Conservation (phyloP, 2,797 vertebrate species). For the Falco berigora region DNA sequence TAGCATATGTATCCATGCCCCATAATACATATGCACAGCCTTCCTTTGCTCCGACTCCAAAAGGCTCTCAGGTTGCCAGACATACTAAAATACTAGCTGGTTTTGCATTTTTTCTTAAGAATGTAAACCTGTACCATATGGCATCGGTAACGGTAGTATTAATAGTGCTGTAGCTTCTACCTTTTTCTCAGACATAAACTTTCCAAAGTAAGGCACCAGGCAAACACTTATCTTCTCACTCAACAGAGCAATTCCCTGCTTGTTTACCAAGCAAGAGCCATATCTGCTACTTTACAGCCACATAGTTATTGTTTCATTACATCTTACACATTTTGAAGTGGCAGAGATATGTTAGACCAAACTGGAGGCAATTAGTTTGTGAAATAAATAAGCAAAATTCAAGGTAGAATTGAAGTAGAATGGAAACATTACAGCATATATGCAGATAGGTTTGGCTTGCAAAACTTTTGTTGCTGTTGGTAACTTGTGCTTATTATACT, state of each 20-base stretch:
- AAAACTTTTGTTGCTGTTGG: not conserved
- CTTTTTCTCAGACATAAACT: not conserved
- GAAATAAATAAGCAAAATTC: not conserved
- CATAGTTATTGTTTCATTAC: not conserved
- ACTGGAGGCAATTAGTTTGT: not conserved
- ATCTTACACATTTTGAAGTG: fast-evolving
- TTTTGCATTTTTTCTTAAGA: not conserved
- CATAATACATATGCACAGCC: fast-evolving
- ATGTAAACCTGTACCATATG: too few relatives aligned
- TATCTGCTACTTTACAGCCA: not conserved
- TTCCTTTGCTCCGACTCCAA: not conserved
- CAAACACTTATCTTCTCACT: not conserved
- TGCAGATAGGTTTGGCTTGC: not conserved
- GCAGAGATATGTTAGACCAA: not conserved
- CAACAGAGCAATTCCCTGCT: not conserved
- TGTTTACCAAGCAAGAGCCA: not conserved
- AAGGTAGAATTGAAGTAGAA: not conserved
- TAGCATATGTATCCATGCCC: fast-evolving
- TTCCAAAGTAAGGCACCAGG: fast-evolving
- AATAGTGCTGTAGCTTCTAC: not conserved
- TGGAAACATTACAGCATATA: not conserved
- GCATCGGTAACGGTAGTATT: not conserved
- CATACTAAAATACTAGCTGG: too few relatives aligned
- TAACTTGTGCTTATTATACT: not conserved
- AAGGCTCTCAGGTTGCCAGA: not conserved